These are phyloP conservation scores for Tetraodon nigroviridis DNA, from an alignment of 2,113 vertebrate species.

Conservation along the genomic window DNA sequence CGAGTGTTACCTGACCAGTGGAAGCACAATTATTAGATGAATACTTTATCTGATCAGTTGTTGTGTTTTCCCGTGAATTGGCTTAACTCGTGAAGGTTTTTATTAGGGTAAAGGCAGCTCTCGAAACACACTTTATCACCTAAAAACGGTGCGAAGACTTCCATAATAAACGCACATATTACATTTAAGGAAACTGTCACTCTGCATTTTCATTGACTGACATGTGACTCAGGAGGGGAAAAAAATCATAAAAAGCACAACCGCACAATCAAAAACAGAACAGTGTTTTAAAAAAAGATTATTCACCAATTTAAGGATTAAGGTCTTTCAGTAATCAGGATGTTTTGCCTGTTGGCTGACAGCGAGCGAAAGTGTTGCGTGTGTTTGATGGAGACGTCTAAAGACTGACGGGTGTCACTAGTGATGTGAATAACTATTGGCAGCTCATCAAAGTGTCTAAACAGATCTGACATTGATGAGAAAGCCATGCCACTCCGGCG, in stretches of 20 bases:
- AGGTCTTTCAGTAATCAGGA: constrained; percentile 4
- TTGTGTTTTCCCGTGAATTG: constrained; percentile 5
- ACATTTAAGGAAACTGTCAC: neutral
- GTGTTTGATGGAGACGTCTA: constrained; percentile 36
- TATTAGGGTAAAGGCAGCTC: neutral
- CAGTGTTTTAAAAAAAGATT: too few relatives aligned
- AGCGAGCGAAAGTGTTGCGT: constrained; percentile 12
- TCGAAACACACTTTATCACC: neutral
- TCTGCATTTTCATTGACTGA: too few relatives aligned
- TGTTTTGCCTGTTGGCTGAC: constrained; percentile 16
- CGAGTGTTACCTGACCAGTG: neutral
- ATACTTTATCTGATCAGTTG: too few relatives aligned
- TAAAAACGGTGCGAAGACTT: neutral
- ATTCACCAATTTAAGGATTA: too few relatives aligned
- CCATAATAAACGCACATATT: too few relatives aligned
- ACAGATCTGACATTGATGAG: constrained; percentile 65
- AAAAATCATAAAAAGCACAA: too few relatives aligned
- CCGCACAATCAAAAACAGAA: too few relatives aligned
- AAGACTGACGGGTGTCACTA: constrained; percentile 29
- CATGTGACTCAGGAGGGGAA: too few relatives aligned
- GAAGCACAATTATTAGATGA: too few relatives aligned
- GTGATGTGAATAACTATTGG: constrained; percentile 54
- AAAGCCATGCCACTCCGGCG: constrained; percentile 54
- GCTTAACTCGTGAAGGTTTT: neutral
- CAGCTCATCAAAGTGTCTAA: constrained; percentile 57